Conservation (phyloP, 1,140 invertebrate species). For the Cotesia chilonis region DNA sequence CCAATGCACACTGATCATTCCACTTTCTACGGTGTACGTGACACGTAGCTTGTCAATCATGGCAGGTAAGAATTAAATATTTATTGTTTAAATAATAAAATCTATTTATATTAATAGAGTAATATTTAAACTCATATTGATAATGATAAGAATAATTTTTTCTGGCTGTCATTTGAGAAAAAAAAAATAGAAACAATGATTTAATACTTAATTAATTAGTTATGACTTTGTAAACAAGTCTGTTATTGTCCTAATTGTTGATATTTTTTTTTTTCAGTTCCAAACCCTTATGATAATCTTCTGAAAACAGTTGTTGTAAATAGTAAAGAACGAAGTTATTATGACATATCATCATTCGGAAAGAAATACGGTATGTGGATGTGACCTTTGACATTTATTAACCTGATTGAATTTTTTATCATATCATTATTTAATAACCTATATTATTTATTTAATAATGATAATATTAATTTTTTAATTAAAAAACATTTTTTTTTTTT, state of each 20-base stretch:
- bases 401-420: constrained; percentile 24
- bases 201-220: no score
- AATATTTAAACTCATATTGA: background rate
- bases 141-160: no score
- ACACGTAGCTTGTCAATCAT: constrained; percentile 61
- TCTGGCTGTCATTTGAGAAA: no score
- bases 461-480: no score
- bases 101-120: constrained; percentile 1
- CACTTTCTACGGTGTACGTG: constrained; percentile 54
- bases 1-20: background rate
- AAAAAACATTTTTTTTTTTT: background rate
- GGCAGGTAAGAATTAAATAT: constrained; percentile 58
- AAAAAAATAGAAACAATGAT: no score
- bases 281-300: constrained; percentile 77
- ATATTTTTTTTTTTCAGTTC: constrained; percentile 60
- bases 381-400: constrained; percentile 29
- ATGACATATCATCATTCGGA: constrained; percentile 75
- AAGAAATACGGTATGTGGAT: constrained; percentile 79
- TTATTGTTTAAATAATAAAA: constrained; percentile 11
- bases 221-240: constrained; percentile 1
- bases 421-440: constrained; percentile 21
- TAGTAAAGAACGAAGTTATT: constrained; percentile 78
- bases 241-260: constrained; percentile 11
- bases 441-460: constrained; percentile 7
- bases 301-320: constrained; percentile 74